phyloP scores from a whole-genome alignment of 2,888 invertebrate species.

The Harpalus rufipes region DNA sequence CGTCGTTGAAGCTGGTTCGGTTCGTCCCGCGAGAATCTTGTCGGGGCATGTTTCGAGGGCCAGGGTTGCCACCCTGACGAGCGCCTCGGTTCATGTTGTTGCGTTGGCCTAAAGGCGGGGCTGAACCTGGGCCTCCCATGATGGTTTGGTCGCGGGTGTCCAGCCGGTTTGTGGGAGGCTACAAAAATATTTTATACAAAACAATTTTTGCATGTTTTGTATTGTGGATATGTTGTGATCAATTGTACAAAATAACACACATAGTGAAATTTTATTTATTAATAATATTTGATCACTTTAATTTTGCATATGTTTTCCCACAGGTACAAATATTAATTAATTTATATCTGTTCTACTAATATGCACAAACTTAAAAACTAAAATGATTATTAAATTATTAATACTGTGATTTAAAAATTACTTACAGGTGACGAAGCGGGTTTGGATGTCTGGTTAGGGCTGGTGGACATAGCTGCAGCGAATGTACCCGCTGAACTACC shows the following conservation, averaged over 20 bases:
- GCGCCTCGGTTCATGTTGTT: conserved; percentile 69
- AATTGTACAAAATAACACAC: not conserved
- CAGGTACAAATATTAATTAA: conserved; percentile 34
- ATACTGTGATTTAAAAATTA: conserved; percentile 57
- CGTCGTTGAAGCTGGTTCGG: conserved; percentile 74
- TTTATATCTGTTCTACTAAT: conserved; percentile 46
- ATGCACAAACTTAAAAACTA: conserved; percentile 1
- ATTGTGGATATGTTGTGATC: not conserved
- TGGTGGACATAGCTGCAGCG: conserved; percentile 72
- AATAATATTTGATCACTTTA: conserved; percentile 15
- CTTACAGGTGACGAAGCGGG: conserved; percentile 71
- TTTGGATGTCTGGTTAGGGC: conserved; percentile 70
- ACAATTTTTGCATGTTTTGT: not conserved
- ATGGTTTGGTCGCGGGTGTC: conserved; percentile 75
- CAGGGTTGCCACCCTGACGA: conserved; percentile 67
- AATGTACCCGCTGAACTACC: conserved; percentile 71
- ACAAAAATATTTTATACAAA: not conserved
- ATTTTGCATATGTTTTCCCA: conserved; percentile 31
- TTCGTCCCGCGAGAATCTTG: conserved; percentile 73
- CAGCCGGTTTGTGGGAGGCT: conserved; percentile 76
- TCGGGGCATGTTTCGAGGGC: conserved; percentile 70
- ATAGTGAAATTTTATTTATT: not conserved
- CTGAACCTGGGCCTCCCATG: conserved; percentile 68
- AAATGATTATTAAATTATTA: not conserved
- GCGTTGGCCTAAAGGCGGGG: conserved; percentile 69